Conservation (phyloP, 2,797 vertebrate genomes). For the Anguilla pacifica region DNA sequence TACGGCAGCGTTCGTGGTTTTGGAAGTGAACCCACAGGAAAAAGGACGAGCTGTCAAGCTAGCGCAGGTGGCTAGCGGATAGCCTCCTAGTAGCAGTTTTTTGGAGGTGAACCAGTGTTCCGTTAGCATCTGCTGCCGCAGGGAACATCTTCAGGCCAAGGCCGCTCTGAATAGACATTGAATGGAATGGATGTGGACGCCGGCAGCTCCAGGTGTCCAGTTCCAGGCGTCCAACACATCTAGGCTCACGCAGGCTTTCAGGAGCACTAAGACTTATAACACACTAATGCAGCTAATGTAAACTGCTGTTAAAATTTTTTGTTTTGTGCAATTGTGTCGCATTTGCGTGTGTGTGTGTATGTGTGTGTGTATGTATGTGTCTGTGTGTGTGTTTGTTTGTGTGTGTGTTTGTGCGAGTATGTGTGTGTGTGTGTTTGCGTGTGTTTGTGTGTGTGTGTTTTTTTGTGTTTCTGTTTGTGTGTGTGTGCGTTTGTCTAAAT, state of each 20-base stretch:
- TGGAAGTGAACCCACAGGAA: background rate
- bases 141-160: background rate
- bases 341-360: background rate
- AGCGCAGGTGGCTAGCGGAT: background rate
- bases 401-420: background rate
- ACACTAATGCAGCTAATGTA: too few relatives aligned
- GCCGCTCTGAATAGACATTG: background rate
- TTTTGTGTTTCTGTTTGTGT: background rate
- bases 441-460: background rate
- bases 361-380: background rate
- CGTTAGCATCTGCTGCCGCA: background rate
- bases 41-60: background rate
- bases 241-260: too few relatives aligned
- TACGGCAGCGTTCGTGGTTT: background rate
- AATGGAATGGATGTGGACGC: background rate
- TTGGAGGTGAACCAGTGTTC: background rate
- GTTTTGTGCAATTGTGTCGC: background rate
- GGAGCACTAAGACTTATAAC: too few relatives aligned
- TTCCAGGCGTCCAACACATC: background rate
- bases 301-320: too few relatives aligned
- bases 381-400: background rate
- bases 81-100: background rate
- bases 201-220: background rate
- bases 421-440: background rate
- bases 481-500: too few relatives aligned